Conservation (phyloP, 2,888 invertebrate species). For the Spodoptera littoralis region DNA sequence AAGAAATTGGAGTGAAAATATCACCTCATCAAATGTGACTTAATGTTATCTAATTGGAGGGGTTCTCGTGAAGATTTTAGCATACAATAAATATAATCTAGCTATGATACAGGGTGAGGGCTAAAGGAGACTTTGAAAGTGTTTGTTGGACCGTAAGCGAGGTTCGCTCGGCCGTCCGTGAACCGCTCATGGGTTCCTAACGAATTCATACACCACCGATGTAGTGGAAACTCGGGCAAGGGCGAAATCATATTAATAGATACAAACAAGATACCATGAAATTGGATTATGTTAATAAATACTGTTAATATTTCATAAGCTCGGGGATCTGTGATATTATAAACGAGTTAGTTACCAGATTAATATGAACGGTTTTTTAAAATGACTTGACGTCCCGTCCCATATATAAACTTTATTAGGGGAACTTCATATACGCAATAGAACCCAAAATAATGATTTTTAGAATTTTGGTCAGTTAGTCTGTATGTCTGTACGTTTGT, state of each 20-base stretch:
- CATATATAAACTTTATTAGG: no score
- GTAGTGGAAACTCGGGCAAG: conserved; percentile 85
- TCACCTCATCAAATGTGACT: conserved; percentile 17
- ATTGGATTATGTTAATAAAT: conserved; percentile 51
- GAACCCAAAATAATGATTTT: no score
- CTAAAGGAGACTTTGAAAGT: conserved; percentile 77
- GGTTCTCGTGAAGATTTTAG: conserved; percentile 37
- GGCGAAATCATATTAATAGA: conserved; percentile 68
- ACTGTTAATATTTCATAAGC: no score
- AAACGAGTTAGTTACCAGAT: no score
- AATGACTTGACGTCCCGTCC: no score
- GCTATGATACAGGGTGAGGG: conserved; percentile 53
- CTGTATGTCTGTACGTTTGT: no score
- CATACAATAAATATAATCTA: conserved; percentile 49
- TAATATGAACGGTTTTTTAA: no score
- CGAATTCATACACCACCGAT: conserved; percentile 76
- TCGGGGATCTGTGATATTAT: not conserved
- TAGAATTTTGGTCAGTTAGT: no score
- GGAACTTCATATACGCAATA: no score
- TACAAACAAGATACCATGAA: conserved; percentile 52
- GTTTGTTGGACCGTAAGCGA: conserved; percentile 78
- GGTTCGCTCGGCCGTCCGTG: conserved; percentile 73
- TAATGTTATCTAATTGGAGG: conserved; percentile 24
- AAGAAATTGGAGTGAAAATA: not conserved
- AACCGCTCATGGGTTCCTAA: conserved; percentile 76